These are phyloP conservation scores for Butorides virescens DNA, from an alignment of 2,113 vertebrate genomes.

Conservation along the genomic window DNA sequence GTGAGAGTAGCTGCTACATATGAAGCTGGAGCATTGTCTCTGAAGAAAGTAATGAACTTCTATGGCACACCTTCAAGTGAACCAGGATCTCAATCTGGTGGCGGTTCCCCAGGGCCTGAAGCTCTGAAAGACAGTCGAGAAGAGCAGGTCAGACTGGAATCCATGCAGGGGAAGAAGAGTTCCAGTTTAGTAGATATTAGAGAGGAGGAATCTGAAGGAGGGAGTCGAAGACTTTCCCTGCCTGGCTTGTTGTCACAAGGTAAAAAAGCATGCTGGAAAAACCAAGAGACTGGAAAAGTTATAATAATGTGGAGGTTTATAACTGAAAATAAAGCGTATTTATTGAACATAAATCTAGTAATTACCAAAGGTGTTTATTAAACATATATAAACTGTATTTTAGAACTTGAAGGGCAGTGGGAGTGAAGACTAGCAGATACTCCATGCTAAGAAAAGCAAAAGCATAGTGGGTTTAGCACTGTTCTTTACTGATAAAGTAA, in stretches of 20 bases:
- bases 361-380: neutral
- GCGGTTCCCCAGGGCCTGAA: conserved; percentile 56
- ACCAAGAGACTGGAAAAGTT: neutral
- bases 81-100: conserved; percentile 16
- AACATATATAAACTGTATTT: neutral
- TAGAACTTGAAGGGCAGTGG: neutral
- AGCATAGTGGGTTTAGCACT: neutral
- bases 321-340: neutral
- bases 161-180: conserved; percentile 94
- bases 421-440: neutral
- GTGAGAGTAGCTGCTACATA: conserved; percentile 93
- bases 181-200: conserved; percentile 95
- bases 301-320: neutral
- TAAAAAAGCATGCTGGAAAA: conserved; percentile 56
- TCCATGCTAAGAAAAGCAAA: neutral
- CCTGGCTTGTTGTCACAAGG: conserved; percentile 97
- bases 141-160: conserved; percentile 85
- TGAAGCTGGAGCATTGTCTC: conserved; percentile 87
- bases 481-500: neutral
- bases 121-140: conserved; percentile 73
- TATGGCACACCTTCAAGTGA: conserved; percentile 73
- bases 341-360: neutral
- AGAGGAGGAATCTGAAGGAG: conserved; percentile 89
- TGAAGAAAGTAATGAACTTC: conserved; percentile 96
- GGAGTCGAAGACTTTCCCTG: conserved; percentile 91